These are phyloP conservation scores for Smutsia temminckii DNA, from an alignment of 2,797 vertebrate species.

Conservation along the genomic window DNA sequence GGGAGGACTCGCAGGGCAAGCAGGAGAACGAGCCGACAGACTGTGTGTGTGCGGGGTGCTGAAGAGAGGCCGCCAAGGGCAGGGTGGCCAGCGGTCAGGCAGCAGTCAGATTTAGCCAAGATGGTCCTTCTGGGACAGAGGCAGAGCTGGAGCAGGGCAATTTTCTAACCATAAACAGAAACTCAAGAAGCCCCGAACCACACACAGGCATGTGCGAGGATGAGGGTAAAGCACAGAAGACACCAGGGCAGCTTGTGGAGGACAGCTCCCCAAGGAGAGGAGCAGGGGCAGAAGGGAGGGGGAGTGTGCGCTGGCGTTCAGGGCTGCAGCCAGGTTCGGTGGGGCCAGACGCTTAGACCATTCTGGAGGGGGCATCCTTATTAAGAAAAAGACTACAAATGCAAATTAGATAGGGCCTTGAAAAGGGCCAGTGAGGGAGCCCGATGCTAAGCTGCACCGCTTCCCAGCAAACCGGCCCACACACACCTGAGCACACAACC, in stretches of 20 bases:
- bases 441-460: accelerated
- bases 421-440: not conserved
- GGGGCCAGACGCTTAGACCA: not conserved
- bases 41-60: too few relatives aligned
- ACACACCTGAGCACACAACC: too few relatives aligned
- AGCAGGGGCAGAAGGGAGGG: accelerated
- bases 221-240: too few relatives aligned
- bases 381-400: not conserved
- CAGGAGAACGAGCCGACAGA: not conserved
- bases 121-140: not conserved
- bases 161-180: slow-evolving; percentile 37
- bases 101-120: not conserved
- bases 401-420: not conserved
- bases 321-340: not conserved
- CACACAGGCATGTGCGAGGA: not conserved
- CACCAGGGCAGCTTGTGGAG: accelerated
- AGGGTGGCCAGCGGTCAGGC: not conserved
- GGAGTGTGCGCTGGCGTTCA: accelerated
- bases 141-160: not conserved
- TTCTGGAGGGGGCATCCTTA: not conserved
- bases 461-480: not conserved
- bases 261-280: not conserved
- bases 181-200: not conserved
- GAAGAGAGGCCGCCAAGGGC: not conserved
- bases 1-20: not conserved